Conservation (phyloP, 2,888 invertebrate species). For the Pharmacophagus antenor region DNA sequence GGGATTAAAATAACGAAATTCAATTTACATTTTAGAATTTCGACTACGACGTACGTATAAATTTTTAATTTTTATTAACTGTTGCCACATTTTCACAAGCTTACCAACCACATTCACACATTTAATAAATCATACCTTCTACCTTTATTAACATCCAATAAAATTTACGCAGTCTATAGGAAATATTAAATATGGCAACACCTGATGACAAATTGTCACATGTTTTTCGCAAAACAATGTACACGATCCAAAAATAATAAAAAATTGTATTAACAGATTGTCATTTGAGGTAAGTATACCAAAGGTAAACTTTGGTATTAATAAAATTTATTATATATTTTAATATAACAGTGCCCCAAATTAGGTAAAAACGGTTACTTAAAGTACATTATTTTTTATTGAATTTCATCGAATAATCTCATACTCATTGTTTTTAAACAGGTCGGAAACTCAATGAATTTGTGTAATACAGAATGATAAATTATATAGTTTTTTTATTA, state of each 20-base stretch:
- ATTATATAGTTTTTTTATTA: no score
- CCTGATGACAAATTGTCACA: background rate
- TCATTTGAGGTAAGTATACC: constrained; percentile 5
- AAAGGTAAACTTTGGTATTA: background rate
- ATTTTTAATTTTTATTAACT: background rate
- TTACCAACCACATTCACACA: background rate
- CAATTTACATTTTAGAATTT: background rate
- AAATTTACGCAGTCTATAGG: background rate
- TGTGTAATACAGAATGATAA: no score
- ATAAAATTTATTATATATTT: background rate
- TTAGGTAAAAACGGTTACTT: no score
- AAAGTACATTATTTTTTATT: no score
- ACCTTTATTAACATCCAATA: background rate
- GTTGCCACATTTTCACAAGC: background rate
- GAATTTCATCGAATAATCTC: no score
- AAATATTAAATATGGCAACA: background rate
- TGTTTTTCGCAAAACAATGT: no score
- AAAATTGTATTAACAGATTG: background rate
- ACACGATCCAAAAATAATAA: background rate
- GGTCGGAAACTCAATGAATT: no score
- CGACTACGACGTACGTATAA: constrained; percentile 13
- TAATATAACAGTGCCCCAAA: background rate
- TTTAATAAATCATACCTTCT: background rate
- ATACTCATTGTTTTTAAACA: no score
- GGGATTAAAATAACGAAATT: background rate